Conservation (phyloP, 37 sponge, comb jelly and placozoan species). For the Axinella damicornis region DNA sequence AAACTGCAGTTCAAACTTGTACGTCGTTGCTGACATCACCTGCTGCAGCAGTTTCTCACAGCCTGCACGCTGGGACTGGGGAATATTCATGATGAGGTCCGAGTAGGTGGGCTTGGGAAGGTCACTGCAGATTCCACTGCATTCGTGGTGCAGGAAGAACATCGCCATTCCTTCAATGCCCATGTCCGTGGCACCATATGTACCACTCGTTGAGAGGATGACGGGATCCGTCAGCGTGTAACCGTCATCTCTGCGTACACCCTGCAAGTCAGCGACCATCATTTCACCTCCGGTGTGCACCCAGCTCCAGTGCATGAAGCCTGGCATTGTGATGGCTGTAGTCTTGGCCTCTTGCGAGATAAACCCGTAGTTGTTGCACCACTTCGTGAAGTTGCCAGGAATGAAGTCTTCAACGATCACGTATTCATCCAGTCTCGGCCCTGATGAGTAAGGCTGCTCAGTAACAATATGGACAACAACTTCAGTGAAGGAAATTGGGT, state of each 20-base stretch:
- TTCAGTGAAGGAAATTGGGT: slow-evolving; percentile 31
- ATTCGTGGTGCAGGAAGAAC: slow-evolving; percentile 62
- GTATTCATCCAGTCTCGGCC: slow-evolving; percentile 27
- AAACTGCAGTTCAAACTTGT: no score
- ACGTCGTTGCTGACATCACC: no score
- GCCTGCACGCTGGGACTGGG: no score
- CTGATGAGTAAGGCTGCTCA: neutral
- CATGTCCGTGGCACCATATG: slow-evolving; percentile 58
- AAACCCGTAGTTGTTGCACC: slow-evolving; percentile 67
- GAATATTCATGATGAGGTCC: no score
- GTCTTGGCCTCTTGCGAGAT: neutral
- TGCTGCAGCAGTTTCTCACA: no score
- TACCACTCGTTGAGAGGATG: slow-evolving; percentile 15
- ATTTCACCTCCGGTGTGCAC: slow-evolving; percentile 44
- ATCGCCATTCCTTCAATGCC: slow-evolving; percentile 63
- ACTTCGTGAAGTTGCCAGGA: slow-evolving; percentile 47
- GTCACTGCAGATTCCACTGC: slow-evolving; percentile 32
- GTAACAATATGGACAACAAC: slow-evolving; percentile 25
- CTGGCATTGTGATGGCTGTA: slow-evolving; percentile 32
- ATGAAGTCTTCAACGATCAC: slow-evolving; percentile 54
- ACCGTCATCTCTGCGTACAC: slow-evolving; percentile 28
- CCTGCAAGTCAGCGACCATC: slow-evolving; percentile 65
- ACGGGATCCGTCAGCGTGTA: slow-evolving; percentile 59
- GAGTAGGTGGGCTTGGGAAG: slow-evolving; percentile 25
- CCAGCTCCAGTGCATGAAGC: slow-evolving; percentile 72